A percentile compares a stretch with the other conserved stretches of the same genome.
These are phyloP conservation scores for Mobula hypostoma DNA, from an alignment of 2,113 vertebrate genomes.

Conservation along the genomic window DNA sequence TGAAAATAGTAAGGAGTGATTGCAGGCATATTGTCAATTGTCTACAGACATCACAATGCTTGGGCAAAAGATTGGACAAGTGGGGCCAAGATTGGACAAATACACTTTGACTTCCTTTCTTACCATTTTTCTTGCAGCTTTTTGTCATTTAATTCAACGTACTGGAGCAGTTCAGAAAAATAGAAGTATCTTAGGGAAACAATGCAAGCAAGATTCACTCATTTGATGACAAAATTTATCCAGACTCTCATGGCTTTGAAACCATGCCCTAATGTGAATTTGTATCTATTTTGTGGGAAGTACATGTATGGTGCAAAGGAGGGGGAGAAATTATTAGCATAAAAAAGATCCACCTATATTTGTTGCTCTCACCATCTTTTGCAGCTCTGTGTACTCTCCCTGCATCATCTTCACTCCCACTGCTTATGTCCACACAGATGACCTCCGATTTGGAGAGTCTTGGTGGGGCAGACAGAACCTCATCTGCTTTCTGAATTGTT, in stretches of 20 bases:
- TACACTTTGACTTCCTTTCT: not conserved
- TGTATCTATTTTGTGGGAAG: no score
- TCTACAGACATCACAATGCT: no score
- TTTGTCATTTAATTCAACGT: not conserved
- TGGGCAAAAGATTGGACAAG: not conserved
- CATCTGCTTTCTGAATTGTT: slow-evolving; percentile 68
- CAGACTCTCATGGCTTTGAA: not conserved
- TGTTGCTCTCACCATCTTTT: slow-evolving; percentile 70
- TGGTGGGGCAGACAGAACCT: slow-evolving; percentile 69
- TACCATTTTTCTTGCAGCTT: not conserved
- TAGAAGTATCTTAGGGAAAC: not conserved
- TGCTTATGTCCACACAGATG: slow-evolving; percentile 91
- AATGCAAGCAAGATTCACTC: not conserved
- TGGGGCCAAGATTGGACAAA: not conserved
- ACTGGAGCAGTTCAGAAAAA: not conserved
- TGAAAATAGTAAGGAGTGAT: no score
- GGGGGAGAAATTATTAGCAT: no score
- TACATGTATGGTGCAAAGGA: not conserved
- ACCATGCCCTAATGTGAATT: not conserved
- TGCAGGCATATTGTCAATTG: no score
- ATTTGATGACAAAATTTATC: not conserved
- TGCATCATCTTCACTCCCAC: slow-evolving; percentile 64
- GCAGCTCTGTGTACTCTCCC: slow-evolving; percentile 53
- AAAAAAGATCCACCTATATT: not conserved
- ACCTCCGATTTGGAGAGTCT: slow-evolving; percentile 78